These are phyloP conservation scores for Actinopyga echinites DNA, from an alignment of 53 echinoderm and acorn worm species.

Conservation along the genomic window DNA sequence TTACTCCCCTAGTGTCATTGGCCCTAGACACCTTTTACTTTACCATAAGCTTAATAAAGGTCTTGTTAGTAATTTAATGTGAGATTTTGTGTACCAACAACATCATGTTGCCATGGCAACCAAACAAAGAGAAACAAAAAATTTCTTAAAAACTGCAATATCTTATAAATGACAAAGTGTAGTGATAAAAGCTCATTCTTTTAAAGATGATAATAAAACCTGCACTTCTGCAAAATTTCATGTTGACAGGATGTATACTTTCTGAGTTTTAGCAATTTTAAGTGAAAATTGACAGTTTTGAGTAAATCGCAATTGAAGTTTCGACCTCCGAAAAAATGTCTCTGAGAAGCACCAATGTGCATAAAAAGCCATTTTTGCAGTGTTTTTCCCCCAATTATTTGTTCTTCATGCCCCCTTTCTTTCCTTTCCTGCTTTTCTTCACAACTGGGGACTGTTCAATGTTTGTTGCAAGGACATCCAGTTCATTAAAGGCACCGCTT, in stretches of 20 bases:
- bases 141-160: neutral
- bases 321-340: neutral
- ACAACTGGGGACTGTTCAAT: neutral
- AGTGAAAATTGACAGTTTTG: neutral
- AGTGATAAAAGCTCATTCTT: neutral
- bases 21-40: neutral
- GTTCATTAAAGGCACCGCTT: conserved; percentile 19
- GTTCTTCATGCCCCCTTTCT: neutral
- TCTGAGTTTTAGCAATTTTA: neutral
- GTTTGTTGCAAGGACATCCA: conserved; percentile 13
- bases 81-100: neutral
- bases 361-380: neutral
- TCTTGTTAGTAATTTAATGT: neutral
- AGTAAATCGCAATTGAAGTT: conserved; percentile 18
- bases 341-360: neutral
- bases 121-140: neutral
- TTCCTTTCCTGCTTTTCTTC: neutral
- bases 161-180: neutral
- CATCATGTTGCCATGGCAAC: neutral
- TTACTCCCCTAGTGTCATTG: neutral
- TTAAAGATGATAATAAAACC: neutral
- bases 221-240: neutral
- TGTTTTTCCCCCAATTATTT: neutral
- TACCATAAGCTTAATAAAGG: neutral
- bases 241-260: neutral